Base-by-base conservation (phyloP, 2,113 vertebrate species). In the Sorex fumeus region DNA sequence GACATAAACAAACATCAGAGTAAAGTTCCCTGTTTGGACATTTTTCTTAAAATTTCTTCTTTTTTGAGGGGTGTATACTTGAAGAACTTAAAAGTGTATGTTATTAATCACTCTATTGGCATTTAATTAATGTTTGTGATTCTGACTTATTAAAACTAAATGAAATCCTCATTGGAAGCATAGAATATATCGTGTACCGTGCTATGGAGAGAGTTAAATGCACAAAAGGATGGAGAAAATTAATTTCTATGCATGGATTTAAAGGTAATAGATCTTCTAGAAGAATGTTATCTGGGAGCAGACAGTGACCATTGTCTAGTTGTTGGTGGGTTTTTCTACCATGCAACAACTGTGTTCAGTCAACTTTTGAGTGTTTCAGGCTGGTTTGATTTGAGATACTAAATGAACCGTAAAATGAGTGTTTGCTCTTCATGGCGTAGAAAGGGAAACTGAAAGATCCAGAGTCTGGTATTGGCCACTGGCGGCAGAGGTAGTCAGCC, bases 91-190 rank as follows among this genome's bases (percentile, higher is more conserved):
- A 94, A 97, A 94, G 94, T 69, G 32, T 64, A 30, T 95, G 93
- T 76, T 94, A 80, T 88, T 95, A 90, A 93, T 96, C 67, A 64
- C 27, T 77, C 34, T 95, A 79, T 70, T 93, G 88, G 50, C 70
- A 95, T 95, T 93, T 95, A 79, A 92, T 95, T 92, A 93, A 87
- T 3, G 28, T 88, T 95, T 94, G 70, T 72, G 84, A 91, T 91
- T 96, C 83, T 92, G 72, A 77, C 69, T 94, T 88, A 95, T 86
- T 90, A 92, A 94, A 94, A 93, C 87, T 89, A 96, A 96, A 95
- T 93, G 85, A 96, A 95, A 90, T 91, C 88, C 72, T 28, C 47
- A 84, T 77, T 95, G 93, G 19, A 81, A 74, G 74, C 84, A 72
- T 84, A 80, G 83, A 85, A 67, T 45, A 62, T 81, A 69, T 50